phyloP scores from a whole-genome alignment of 1,140 invertebrate species.

The Aphidius gifuensis region DNA sequence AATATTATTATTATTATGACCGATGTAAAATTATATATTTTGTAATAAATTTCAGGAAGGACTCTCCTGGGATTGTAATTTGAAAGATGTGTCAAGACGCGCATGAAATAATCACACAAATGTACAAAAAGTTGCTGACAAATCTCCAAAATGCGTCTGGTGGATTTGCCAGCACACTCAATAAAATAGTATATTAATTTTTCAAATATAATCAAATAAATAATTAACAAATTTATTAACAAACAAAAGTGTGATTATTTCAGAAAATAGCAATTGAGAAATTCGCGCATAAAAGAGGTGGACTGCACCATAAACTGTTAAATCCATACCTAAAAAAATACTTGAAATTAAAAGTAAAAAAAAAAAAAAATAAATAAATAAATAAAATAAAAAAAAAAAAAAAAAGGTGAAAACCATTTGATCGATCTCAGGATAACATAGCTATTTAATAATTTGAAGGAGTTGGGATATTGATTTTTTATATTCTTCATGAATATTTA shows the following conservation, averaged over 20 bases:
- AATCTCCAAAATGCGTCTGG: conserved; percentile 47
- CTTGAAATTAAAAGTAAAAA: not conserved
- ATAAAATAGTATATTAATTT: not conserved
- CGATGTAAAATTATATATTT: not conserved
- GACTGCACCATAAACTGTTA: conserved; percentile 44
- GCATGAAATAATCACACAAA: conserved; percentile 34
- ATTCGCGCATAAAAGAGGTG: conserved; percentile 48
- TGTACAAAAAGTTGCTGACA: conserved; percentile 25
- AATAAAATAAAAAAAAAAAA: conserved; percentile 37
- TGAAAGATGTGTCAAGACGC: conserved; percentile 29
- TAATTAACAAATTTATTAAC: too few species aligned
- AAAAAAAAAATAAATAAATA: not conserved
- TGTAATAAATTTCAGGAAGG: conserved; percentile 9
- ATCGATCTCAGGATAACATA: conserved; percentile 39
- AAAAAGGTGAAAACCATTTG: conserved; percentile 46
- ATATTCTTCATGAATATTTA: not conserved
- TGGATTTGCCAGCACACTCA: conserved; percentile 31
- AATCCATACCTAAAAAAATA: conserved; percentile 49
- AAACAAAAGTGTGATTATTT: too few species aligned
- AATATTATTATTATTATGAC: not conserved
- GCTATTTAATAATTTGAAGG: not conserved
- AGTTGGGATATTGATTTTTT: conserved; percentile 1
- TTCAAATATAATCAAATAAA: not conserved
- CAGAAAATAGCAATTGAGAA: conserved; percentile 13
- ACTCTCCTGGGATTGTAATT: not conserved